Percentiles rank a stretch among this genome's conserved stretches.
Evolutionary conservation across 2,888 invertebrate species (phyloP).

Genomic region (Laspeyria flexula): DNA sequence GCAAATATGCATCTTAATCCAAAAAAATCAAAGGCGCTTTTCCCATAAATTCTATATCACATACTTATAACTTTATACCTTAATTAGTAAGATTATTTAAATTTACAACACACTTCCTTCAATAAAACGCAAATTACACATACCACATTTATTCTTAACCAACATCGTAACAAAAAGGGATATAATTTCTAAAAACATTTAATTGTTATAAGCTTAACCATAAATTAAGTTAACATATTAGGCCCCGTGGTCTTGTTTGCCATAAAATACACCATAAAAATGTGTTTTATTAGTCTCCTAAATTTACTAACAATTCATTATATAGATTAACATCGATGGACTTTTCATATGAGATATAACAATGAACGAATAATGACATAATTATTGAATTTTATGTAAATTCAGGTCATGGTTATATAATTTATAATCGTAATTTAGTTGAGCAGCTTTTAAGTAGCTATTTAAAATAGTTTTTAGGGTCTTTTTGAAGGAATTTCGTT

Average conservation of each 20-base stretch:
- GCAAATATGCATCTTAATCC: too few species aligned
- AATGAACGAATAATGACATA: conserved; percentile 39
- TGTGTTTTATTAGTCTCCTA: conserved; percentile 35
- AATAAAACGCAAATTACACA: conserved; percentile 23
- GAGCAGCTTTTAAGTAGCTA: conserved; percentile 2
- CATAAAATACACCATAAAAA: conserved; percentile 45
- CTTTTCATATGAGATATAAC: conserved; percentile 40
- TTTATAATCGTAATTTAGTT: conserved; percentile 6
- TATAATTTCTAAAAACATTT: conserved; percentile 19
- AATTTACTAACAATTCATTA: conserved; percentile 46
- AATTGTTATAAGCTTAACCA: conserved; percentile 25
- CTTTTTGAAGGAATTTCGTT: too few species aligned
- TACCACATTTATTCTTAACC: conserved; percentile 9
- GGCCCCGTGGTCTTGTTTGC: conserved; percentile 30
- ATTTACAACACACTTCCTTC: conserved; percentile 3
- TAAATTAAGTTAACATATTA: conserved; percentile 41
- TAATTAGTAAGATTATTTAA: too few species aligned
- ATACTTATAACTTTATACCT: too few species aligned
- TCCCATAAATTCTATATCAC: neutral
- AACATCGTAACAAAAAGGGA: conserved; percentile 16
- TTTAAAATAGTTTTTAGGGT: neutral
- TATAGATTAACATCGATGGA: conserved; percentile 39
- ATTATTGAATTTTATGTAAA: conserved; percentile 43
- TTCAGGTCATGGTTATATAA: conserved; percentile 26
- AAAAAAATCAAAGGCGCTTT: neutral